Base-by-base conservation (phyloP, 2,888 invertebrate species). In the Colostygia pectinataria region DNA sequence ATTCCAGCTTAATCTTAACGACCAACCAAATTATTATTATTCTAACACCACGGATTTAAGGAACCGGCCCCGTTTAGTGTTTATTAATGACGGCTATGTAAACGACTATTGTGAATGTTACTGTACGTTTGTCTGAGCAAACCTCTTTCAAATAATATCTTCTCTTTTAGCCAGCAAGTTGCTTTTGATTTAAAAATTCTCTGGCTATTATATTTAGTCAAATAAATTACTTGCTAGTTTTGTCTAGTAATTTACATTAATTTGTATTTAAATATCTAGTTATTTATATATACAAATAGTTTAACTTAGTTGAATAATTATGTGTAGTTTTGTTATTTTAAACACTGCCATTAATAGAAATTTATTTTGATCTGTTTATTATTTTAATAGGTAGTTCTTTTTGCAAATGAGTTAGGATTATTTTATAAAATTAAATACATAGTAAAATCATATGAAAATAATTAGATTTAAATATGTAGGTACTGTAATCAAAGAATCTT, bases 291-390 rank as follows among this genome's bases (percentile, higher is more conserved):
- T 38, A 27, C 8, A 36, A 27, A 29, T 38, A 29, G 20, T 24
- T 15, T 9, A 45, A 39, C 8, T 25, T 18, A 9, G 23, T 40
- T 14, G 28, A 40, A 36, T 2, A 12, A 29, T 34, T 29, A 20
- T 20, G 3, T 20, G 1, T 24, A 44, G 10, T 28, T 13, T 32
- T 31, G 18, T 23, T 45, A 29, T 42, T 52, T 53, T 43, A 20
- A 59, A 53, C 59, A 59, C 59, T 59, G 59, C 59, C 59, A 59
- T 57, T 48, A 15, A 29, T 55, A 49, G 38, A 53, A 20, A 45
- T 33, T 32, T 41, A 34, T 13, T 32, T 43, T 46, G 31, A 40
- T 48, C 38, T 46, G 34, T 41, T 32, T 45, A 39, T 44, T 54
- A 45, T 14, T 37, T 44, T 6, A 15, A 15, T 43, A 40, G 34